Evolutionary conservation across 1,140 invertebrate species (phyloP).

Genomic region (roundworm (Caenorhabditis elegans)): WBcel235 BX284605.5:2545501-2546000

Average conservation of each 20-base stretch:
- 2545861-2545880: not conserved
- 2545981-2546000: not conserved
- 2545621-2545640: too few relatives aligned
- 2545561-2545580: too few relatives aligned
- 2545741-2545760: slow-evolving; percentile 7
- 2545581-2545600: too few relatives aligned
- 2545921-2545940: not conserved
- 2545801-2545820: slow-evolving; percentile 27
- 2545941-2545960: not conserved
- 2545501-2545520: too few relatives aligned
- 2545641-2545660: too few relatives aligned
- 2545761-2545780: slow-evolving; percentile 30
- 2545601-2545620: too few relatives aligned
- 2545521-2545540: too few relatives aligned
- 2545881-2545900: not conserved
- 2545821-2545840: not conserved
- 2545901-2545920: not conserved
- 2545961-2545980: not conserved
- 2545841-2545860: not conserved
- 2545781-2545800: not conserved
- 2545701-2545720: too few relatives aligned
- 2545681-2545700: too few relatives aligned
- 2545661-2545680: too few relatives aligned
- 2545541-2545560: too few relatives aligned
- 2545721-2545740: too few relatives aligned